Conservation (phyloP, 2,888 invertebrate species). For the Ectobius pallidus region DNA sequence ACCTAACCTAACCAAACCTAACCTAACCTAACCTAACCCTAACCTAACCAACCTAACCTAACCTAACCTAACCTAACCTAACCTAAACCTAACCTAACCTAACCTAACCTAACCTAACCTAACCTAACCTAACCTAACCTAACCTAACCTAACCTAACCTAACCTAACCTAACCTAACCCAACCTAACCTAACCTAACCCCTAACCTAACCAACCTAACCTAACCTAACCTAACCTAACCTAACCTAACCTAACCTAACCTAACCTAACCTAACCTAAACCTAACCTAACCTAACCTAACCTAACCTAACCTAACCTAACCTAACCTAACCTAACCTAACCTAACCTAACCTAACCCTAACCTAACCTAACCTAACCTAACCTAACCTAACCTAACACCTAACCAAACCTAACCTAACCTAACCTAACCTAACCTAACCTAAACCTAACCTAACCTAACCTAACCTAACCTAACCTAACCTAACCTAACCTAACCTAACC, state of each 20-base stretch:
- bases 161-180: slow-evolving; percentile 47
- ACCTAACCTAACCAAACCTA: slow-evolving; percentile 43
- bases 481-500: slow-evolving; percentile 28
- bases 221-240: slow-evolving; percentile 46
- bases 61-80: slow-evolving; percentile 44
- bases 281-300: slow-evolving; percentile 31
- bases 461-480: slow-evolving; percentile 31
- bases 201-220: slow-evolving; percentile 46
- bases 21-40: slow-evolving; percentile 46
- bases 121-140: slow-evolving; percentile 47
- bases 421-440: slow-evolving; percentile 28
- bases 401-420: slow-evolving; percentile 25
- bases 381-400: slow-evolving; percentile 20
- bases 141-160: slow-evolving; percentile 45
- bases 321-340: slow-evolving; percentile 25
- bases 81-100: slow-evolving; percentile 36
- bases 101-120: slow-evolving; percentile 45
- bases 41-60: slow-evolving; percentile 48
- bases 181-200: slow-evolving; percentile 47
- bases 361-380: slow-evolving; percentile 24
- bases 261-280: slow-evolving; percentile 33
- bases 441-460: slow-evolving; percentile 33
- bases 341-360: slow-evolving; percentile 16
- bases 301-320: slow-evolving; percentile 25
- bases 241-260: slow-evolving; percentile 46